Base-by-base conservation (phyloP, 2,888 invertebrate genomes). In the Thymelicus acteon region DNA sequence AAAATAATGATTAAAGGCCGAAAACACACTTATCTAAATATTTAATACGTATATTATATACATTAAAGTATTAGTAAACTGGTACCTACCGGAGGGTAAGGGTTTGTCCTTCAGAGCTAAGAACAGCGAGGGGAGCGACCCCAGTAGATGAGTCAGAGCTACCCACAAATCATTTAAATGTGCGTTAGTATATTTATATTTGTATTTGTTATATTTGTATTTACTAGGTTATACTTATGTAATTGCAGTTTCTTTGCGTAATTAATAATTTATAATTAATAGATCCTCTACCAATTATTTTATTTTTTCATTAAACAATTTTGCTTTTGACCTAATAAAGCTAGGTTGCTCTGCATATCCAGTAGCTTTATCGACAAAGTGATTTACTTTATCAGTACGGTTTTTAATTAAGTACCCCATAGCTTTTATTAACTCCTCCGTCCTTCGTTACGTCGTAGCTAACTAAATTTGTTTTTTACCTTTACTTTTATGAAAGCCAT, bases 111-210 rank as follows among this genome's bases (percentile, higher is more conserved):
- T 69, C 57, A 63, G 40, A 47, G 44, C 57, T 39, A n/a, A 62
- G 62, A 68, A 44, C 37, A 60, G 49, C 39, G 62, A 69, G 78
- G 79, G 76, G 76, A 72, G 74, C 72, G 62, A 76, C 79, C 82
- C 79, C 76, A 71, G 44, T 61, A 75, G 64, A 76, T 83, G 80
- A 83, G 72, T 83, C 83, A 83, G 79, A 73, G 73, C 49, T 63
- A 37, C 69, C 48, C 52, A 69, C 58, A 69, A 69, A 63, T 57
- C 63, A 63, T 63, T 57, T 63, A 63, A 57, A 69, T 67, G 60
- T 60, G 31, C 10, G 54, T 54, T 8, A 24, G n/a, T 39, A 57
- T 7, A 58, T 24, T 19, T 12, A 61, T 39, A 15, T 44, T 7
- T 37, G 40, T 40, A 7, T 2, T 13, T 3, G n/a, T 39, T n/a